These are phyloP conservation scores for Cynopterus brachyotis DNA, from an alignment of 2,113 vertebrate species.

Conservation along the genomic window DNA sequence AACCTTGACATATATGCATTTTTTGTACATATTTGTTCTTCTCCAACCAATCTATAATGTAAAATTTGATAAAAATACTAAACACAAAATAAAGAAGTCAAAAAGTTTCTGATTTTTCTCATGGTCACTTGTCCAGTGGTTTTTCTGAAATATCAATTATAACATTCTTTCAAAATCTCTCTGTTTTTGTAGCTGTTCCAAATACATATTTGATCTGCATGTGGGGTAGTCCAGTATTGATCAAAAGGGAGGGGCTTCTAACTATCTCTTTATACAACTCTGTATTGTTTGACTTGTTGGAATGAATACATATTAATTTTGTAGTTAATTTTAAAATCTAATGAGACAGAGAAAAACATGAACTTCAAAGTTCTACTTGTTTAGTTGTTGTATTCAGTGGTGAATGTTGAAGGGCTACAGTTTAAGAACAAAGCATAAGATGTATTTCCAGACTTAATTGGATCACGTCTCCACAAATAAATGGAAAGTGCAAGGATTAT, in stretches of 20 bases:
- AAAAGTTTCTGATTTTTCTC: not conserved
- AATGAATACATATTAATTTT: not conserved
- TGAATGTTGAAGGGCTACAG: not conserved
- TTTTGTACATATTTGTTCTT: not conserved
- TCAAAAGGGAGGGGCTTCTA: not conserved
- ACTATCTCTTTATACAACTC: not conserved
- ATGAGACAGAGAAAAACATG: not conserved
- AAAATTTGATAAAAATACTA: constrained; percentile 26
- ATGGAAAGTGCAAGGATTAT: not conserved
- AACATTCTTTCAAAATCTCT: not conserved
- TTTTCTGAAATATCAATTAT: not conserved
- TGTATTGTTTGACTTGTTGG: not conserved
- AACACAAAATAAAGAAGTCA: not conserved
- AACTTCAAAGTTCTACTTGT: not conserved
- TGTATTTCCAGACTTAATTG: not conserved
- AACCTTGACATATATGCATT: not conserved
- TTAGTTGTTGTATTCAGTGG: not conserved
- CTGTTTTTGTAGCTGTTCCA: not conserved
- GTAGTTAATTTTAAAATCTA: constrained; percentile 10
- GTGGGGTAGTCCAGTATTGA: not conserved
- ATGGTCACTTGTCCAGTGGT: not conserved
- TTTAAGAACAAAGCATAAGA: not conserved
- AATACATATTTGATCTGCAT: not conserved
- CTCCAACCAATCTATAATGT: not conserved
- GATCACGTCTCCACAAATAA: not conserved